phyloP scores from a whole-genome alignment of 2,113 vertebrate genomes.

The Brachirus orientalis region DNA sequence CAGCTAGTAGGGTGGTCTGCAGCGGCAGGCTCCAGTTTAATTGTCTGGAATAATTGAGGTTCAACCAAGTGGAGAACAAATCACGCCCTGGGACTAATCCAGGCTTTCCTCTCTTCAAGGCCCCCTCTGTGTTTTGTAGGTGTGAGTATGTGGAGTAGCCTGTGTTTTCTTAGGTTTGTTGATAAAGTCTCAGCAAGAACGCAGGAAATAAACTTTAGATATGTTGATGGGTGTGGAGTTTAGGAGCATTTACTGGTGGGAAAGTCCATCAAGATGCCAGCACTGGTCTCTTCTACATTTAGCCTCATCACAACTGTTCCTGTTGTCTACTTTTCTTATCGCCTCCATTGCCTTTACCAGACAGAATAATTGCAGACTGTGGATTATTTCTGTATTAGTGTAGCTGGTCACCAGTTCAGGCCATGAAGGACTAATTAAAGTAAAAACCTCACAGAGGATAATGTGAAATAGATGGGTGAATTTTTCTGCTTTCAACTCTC shows the following conservation, averaged over 20 bases:
- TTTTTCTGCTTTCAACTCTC: too few relatives aligned
- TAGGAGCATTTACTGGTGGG: constrained; percentile 29
- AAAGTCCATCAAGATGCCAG: constrained; percentile 41
- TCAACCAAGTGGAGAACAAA: constrained; percentile 74
- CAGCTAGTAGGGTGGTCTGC: constrained; percentile 73
- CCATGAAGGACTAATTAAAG: not conserved
- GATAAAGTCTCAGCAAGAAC: constrained; percentile 48
- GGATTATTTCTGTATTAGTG: not conserved
- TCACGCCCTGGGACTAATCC: constrained; percentile 74
- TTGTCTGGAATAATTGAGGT: constrained; percentile 80
- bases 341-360: constrained; percentile 7
- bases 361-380: constrained; percentile 15
- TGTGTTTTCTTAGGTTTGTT: constrained; percentile 47
- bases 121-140: constrained; percentile 43
- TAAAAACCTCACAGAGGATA: not conserved
- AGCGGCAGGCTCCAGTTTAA: constrained; percentile 71
- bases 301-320: not conserved
- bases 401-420: not conserved
- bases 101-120: constrained; percentile 62
- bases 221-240: constrained; percentile 32
- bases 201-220: constrained; percentile 39
- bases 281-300: constrained; percentile 1
- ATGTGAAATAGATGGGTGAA: not conserved
- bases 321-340: constrained; percentile 28
- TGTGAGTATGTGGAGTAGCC: constrained; percentile 38